phyloP scores from a whole-genome alignment of 2,113 vertebrate species.

The Paraplagusia blochii region DNA sequence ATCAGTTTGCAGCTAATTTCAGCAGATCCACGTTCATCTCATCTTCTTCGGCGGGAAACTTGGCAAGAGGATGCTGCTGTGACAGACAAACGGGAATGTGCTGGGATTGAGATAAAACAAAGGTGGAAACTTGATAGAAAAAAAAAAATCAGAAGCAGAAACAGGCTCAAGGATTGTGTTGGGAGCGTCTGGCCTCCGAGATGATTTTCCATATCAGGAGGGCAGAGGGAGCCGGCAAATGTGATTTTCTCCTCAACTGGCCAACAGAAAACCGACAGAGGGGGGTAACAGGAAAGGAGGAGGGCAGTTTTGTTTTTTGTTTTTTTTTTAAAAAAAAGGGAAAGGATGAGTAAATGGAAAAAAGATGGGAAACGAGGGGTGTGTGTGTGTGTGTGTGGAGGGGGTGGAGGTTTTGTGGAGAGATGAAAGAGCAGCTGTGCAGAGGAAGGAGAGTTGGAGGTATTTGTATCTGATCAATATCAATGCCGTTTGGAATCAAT shows the following conservation, averaged over 20 bases:
- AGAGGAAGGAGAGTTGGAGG: conserved; percentile 22
- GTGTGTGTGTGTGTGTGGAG: too few relatives aligned
- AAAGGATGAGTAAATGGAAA: conserved; percentile 46
- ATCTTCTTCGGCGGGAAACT: conserved; percentile 20
- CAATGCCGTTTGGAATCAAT: conserved; percentile 24
- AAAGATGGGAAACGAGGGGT: conserved; percentile 45
- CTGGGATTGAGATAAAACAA: conserved; percentile 54
- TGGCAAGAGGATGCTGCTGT: conserved; percentile 41
- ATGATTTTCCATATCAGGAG: conserved; percentile 67
- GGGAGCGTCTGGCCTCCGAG: conserved; percentile 55
- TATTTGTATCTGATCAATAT: conserved; percentile 33
- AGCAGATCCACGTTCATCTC: conserved; percentile 29
- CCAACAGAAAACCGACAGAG: conserved; percentile 59
- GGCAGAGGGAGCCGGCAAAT: conserved; percentile 63
- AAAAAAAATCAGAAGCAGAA: conserved; percentile 16
- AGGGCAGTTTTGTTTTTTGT: background rate
- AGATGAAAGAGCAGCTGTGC: conserved; percentile 40
- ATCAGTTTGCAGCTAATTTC: conserved; percentile 22
- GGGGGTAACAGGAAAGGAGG: conserved; percentile 45
- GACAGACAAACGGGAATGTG: conserved; percentile 60
- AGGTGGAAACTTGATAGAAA: conserved; percentile 46
- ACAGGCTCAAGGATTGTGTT: conserved; percentile 59
- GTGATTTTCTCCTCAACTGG: conserved; percentile 61
- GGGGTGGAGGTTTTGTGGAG: conserved; percentile 37
- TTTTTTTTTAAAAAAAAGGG: conserved; percentile 17